phyloP scores from a whole-genome alignment of 2,797 vertebrate species.

The Aselliscus stoliczkanus region DNA sequence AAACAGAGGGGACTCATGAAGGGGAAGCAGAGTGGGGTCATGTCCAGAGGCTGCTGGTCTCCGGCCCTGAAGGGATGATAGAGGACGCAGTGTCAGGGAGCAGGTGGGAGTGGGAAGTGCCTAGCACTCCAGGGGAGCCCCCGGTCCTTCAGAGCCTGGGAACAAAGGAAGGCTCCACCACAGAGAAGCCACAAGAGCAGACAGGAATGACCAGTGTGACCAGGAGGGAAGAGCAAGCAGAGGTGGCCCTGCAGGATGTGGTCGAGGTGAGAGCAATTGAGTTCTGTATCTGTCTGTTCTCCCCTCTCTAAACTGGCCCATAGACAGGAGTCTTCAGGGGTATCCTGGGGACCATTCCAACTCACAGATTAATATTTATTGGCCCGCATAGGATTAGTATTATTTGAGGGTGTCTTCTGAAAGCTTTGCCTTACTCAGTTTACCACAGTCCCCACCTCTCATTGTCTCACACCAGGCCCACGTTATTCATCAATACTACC shows the following conservation, averaged over 20 bases:
- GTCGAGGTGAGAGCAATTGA: conserved; percentile 46
- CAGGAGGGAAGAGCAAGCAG: neutral
- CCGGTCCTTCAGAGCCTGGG: neutral
- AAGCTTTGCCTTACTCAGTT: neutral
- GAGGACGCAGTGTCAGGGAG: neutral
- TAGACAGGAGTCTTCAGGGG: neutral
- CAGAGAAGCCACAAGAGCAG: conserved; percentile 31
- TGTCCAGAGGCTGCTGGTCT: neutral
- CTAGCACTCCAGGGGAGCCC: neutral
- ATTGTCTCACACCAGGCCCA: neutral
- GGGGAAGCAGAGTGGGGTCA: neutral
- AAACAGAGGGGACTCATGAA: neutral
- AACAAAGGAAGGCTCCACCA: neutral
- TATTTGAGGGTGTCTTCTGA: neutral
- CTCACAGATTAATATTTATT: neutral
- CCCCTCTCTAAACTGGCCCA: neutral
- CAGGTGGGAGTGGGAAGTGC: neutral
- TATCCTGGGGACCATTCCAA: neutral
- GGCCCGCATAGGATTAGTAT: neutral
- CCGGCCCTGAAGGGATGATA: neutral
- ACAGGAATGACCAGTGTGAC: neutral
- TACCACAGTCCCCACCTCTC: neutral
- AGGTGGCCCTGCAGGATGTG: neutral
- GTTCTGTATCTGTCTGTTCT: neutral
- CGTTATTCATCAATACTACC: neutral